Evolutionary conservation across 1,140 invertebrate species (phyloP).

Genomic region (Gerris buenoi): DNA sequence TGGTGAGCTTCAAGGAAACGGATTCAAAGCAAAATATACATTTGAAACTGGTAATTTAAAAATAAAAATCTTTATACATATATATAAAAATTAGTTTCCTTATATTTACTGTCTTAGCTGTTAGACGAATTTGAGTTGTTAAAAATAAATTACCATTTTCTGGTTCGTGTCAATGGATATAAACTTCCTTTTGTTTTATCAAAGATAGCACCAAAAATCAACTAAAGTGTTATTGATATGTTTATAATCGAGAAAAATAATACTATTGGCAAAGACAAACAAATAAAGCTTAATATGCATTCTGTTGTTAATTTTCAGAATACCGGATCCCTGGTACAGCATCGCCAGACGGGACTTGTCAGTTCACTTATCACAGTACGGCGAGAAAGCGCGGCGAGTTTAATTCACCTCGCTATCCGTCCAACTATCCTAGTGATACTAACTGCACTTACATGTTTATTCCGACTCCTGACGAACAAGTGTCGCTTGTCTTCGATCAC

Average conservation of each 20-base stretch:
- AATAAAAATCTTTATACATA: too few relatives aligned
- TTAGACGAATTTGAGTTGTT: background rate
- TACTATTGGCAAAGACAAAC: too few relatives aligned
- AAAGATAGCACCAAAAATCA: too few relatives aligned
- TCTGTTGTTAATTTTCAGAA: conserved; percentile 51
- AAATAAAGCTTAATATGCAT: too few relatives aligned
- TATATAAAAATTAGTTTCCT: too few relatives aligned
- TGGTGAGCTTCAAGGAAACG: conserved; percentile 69
- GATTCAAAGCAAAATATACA: conserved; percentile 79
- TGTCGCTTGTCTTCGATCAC: conserved; percentile 80
- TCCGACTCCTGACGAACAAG: conserved; percentile 73
- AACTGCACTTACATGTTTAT: conserved; percentile 84
- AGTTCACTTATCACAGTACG: conserved; percentile 76
- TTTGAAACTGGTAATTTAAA: conserved; percentile 64
- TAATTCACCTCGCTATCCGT: conserved; percentile 88
- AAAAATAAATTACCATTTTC: background rate
- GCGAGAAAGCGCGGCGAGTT: conserved; percentile 75
- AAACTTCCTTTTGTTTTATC: too few relatives aligned
- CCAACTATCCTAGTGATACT: conserved; percentile 83
- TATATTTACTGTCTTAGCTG: too few relatives aligned
- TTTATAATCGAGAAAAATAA: too few relatives aligned
- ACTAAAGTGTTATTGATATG: too few relatives aligned
- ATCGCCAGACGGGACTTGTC: conserved; percentile 73
- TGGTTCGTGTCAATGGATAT: too few relatives aligned
- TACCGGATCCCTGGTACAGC: conserved; percentile 89